These are phyloP conservation scores for Halictus rubicundus DNA, from an alignment of 1,140 invertebrate species.

Conservation along the genomic window DNA sequence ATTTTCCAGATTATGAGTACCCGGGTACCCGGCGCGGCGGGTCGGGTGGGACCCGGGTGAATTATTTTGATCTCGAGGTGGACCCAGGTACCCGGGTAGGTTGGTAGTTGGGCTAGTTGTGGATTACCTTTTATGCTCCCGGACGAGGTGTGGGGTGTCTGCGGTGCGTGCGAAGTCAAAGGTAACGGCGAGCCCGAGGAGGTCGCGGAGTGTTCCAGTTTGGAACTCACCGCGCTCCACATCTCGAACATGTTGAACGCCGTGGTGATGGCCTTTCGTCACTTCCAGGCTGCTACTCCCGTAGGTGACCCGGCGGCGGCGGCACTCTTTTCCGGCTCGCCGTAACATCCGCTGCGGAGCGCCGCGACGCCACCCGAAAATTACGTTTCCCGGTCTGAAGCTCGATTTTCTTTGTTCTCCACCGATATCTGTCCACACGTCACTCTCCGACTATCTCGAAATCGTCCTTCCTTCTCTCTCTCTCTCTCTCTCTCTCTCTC, in stretches of 20 bases:
- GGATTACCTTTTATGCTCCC: slow-evolving; percentile 91
- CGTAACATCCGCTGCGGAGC: slow-evolving; percentile 61
- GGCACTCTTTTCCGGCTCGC: slow-evolving; percentile 43
- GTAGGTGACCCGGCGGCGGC: slow-evolving; percentile 42
- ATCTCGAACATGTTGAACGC: slow-evolving; percentile 91
- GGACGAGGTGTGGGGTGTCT: slow-evolving; percentile 88
- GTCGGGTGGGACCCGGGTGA: too few relatives aligned
- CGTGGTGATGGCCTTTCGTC: slow-evolving; percentile 74
- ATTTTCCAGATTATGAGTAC: too few relatives aligned
- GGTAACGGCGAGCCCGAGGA: slow-evolving; percentile 79
- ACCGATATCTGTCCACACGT: not conserved
- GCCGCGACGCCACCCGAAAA: slow-evolving; percentile 29
- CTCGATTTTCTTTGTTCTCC: not conserved
- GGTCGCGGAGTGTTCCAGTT: slow-evolving; percentile 85
- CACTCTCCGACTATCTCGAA: not conserved
- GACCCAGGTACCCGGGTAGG: too few relatives aligned
- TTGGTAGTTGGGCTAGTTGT: not conserved
- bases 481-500: not conserved
- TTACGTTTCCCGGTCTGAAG: slow-evolving; percentile 5
- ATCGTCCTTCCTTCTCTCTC: not conserved
- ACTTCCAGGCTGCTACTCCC: slow-evolving; percentile 57
- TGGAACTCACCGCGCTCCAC: slow-evolving; percentile 91
- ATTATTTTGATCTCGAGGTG: too few relatives aligned
- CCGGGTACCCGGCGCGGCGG: too few relatives aligned
- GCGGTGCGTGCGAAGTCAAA: slow-evolving; percentile 79